These are phyloP conservation scores for Oryzias melastigma DNA, from an alignment of 2,113 vertebrate genomes.

Conservation along the genomic window DNA sequence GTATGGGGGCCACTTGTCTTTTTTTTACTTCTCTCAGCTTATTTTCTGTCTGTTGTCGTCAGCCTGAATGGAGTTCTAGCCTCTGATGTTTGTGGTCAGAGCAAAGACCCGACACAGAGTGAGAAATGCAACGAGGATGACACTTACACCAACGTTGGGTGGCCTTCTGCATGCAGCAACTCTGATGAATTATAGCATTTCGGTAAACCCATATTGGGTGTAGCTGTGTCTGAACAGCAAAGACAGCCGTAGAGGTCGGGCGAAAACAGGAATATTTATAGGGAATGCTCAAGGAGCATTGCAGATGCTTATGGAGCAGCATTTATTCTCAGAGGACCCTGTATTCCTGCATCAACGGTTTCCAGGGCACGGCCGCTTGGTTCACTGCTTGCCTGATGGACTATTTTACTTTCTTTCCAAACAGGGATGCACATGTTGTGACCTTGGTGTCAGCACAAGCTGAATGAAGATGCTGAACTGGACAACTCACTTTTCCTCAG, in stretches of 20 bases:
- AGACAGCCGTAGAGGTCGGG: constrained; percentile 21
- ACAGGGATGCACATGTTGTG: constrained; percentile 41
- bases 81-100: constrained; percentile 21
- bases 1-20: constrained; percentile 41
- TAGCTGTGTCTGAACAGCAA: constrained; percentile 16
- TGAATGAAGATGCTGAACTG: constrained; percentile 65
- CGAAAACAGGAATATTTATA: constrained; percentile 21
- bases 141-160: constrained; percentile 7
- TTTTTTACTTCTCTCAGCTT: constrained; percentile 22
- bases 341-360: constrained; percentile 65
- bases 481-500: constrained; percentile 50
- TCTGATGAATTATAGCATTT: not conserved
- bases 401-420: constrained; percentile 51
- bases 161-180: too few relatives aligned
- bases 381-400: constrained; percentile 53
- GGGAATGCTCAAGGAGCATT: constrained; percentile 29
- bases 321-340: constrained; percentile 54
- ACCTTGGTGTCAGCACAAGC: constrained; percentile 67
- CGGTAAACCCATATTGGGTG: constrained; percentile 4
- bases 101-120: constrained; percentile 12
- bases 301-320: constrained; percentile 50
- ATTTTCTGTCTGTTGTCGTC: constrained; percentile 20
- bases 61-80: constrained; percentile 7
- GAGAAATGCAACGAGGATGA: constrained; percentile 20
- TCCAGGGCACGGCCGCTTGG: constrained; percentile 52